phyloP scores from a whole-genome alignment of 1,140 invertebrate species.

The Formica selysi region DNA sequence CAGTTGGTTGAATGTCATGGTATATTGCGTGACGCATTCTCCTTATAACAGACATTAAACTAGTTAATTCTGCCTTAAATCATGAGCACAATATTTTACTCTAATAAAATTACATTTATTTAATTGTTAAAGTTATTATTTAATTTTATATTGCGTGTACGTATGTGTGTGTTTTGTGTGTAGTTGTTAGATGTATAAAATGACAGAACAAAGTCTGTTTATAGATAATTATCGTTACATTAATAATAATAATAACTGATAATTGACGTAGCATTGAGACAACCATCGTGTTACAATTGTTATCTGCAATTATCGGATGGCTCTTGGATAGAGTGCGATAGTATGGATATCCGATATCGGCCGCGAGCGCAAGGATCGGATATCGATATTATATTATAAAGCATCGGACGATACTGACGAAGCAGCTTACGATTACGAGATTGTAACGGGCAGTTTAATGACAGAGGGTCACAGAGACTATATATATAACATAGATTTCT shows the following conservation, averaged over 20 bases:
- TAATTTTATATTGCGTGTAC: neutral
- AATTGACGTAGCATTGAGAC: neutral
- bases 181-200: neutral
- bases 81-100: neutral
- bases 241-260: slow-evolving; percentile 21
- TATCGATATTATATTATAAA: slow-evolving; percentile 33
- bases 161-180: too few relatives aligned
- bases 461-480: neutral
- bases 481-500: slow-evolving; percentile 12
- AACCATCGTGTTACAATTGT: slow-evolving; percentile 13
- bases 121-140: slow-evolving; percentile 18
- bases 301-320: slow-evolving; percentile 39
- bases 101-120: neutral
- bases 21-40: slow-evolving; percentile 34
- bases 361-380: slow-evolving; percentile 3
- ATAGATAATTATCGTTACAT: slow-evolving; percentile 23
- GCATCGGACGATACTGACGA: slow-evolving; percentile 24
- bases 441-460: neutral
- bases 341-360: slow-evolving; percentile 28
- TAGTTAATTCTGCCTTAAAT: neutral
- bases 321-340: slow-evolving; percentile 10
- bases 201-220: neutral
- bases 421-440: slow-evolving; percentile 12
- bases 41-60: slow-evolving; percentile 16
- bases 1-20: slow-evolving; percentile 47